These are phyloP conservation scores for Neoarius graeffei DNA, from an alignment of 2,113 vertebrate genomes.

Conservation along the genomic window DNA sequence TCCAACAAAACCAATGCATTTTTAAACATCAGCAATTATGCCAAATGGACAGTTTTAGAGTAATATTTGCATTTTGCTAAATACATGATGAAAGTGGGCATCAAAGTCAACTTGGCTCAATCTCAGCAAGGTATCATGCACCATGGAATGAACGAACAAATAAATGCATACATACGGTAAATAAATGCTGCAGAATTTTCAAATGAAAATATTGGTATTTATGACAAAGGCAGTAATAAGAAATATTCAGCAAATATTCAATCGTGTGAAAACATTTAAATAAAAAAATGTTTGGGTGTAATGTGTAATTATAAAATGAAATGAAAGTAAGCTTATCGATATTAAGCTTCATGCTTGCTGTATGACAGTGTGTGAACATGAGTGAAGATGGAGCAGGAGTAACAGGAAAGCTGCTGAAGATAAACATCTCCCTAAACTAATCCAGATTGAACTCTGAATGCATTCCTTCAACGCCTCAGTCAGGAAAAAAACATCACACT, in stretches of 20 bases:
- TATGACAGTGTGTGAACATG: neutral
- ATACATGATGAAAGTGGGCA: slow-evolving; percentile 70
- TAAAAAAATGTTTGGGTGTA: neutral
- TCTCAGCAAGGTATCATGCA: slow-evolving; percentile 64
- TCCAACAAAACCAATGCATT: slow-evolving; percentile 71
- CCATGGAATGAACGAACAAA: slow-evolving; percentile 49
- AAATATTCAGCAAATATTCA: slow-evolving; percentile 14
- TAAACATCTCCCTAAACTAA: slow-evolving; percentile 27
- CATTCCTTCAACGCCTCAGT: slow-evolving; percentile 8
- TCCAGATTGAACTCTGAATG: slow-evolving; percentile 13
- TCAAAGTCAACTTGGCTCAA: slow-evolving; percentile 73
- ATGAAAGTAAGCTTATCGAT: slow-evolving; percentile 6
- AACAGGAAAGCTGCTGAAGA: slow-evolving; percentile 23
- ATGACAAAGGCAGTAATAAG: slow-evolving; percentile 31
- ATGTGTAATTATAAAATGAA: neutral
- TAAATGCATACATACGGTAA: slow-evolving; percentile 6
- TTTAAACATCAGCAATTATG: slow-evolving; percentile 78
- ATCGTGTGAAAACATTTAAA: slow-evolving; percentile 33
- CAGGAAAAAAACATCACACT: slow-evolving; percentile 25
- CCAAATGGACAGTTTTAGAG: slow-evolving; percentile 71
- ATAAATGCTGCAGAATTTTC: slow-evolving; percentile 10
- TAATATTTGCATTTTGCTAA: slow-evolving; percentile 78
- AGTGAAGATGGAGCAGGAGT: neutral
- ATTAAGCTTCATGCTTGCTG: slow-evolving; percentile 3
- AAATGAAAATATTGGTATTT: neutral